A percentile compares a stretch with the other conserved stretches of the same genome.
These are phyloP conservation scores for Syngnathus floridae DNA, from an alignment of 2,113 vertebrate species.

Conservation along the genomic window DNA sequence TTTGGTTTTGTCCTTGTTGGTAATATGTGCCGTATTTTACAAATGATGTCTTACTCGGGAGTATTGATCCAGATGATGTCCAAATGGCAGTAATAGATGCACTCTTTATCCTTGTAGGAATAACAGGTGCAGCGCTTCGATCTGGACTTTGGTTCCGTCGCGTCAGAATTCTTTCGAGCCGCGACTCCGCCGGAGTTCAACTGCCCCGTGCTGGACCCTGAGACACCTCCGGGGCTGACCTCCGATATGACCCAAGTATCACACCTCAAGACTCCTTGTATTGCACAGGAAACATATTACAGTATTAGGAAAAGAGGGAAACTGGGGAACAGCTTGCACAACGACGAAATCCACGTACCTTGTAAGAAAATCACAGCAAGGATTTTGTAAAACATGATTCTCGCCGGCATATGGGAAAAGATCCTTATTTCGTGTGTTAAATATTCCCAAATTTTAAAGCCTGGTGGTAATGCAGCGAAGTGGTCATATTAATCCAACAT, in stretches of 20 bases:
- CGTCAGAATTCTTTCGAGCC: constrained; percentile 18
- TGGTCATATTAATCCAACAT: constrained; percentile 36
- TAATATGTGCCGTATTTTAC: not conserved
- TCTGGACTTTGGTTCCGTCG: constrained; percentile 48
- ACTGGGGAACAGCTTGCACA: not conserved
- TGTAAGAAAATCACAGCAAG: constrained; percentile 46
- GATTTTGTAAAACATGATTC: constrained; percentile 41
- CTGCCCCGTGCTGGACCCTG: constrained; percentile 4
- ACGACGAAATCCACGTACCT: constrained; percentile 33
- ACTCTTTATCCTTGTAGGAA: constrained; percentile 88
- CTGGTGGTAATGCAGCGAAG: constrained; percentile 9
- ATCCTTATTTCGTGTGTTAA: constrained; percentile 35
- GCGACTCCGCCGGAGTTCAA: constrained; percentile 17
- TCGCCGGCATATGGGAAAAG: constrained; percentile 11
- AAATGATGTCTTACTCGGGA: constrained; percentile 78
- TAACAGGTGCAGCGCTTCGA: constrained; percentile 90
- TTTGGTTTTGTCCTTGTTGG: not conserved
- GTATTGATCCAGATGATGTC: constrained; percentile 99
- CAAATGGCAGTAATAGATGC: constrained; percentile 94
- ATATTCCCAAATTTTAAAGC: constrained; percentile 41
- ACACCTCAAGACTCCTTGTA: constrained; percentile 39
- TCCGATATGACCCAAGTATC: constrained; percentile 24
- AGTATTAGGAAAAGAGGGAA: not conserved
- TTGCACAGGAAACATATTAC: constrained; percentile 7
- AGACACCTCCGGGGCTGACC: constrained; percentile 16